These are phyloP conservation scores for Centruroides vittatus DNA, from an alignment of 1,140 invertebrate species.

Conservation along the genomic window DNA sequence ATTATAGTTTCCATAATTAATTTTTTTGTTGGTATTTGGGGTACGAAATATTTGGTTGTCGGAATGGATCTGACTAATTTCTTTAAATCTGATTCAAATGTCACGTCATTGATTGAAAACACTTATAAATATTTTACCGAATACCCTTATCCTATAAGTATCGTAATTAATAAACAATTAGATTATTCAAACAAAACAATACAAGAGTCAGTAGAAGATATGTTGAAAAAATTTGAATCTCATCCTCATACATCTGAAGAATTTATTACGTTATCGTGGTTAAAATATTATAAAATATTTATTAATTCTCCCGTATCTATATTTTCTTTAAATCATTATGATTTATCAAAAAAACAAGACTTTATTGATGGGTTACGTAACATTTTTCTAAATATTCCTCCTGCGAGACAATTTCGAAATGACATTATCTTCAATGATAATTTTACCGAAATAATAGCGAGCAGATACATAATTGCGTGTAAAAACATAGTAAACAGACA, in stretches of 20 bases:
- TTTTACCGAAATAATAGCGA: slow-evolving; percentile 58
- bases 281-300: slow-evolving; percentile 49
- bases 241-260: too few relatives aligned
- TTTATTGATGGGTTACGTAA: slow-evolving; percentile 35
- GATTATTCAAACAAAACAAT: too few relatives aligned
- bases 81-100: slow-evolving; percentile 73
- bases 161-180: slow-evolving; percentile 41
- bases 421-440: slow-evolving; percentile 70
- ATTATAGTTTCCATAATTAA: slow-evolving; percentile 65
- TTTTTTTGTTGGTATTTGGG: slow-evolving; percentile 67
- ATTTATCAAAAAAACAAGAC: slow-evolving; percentile 49
- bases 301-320: slow-evolving; percentile 54
- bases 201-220: too few relatives aligned
- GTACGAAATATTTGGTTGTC: slow-evolving; percentile 71
- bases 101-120: slow-evolving; percentile 69
- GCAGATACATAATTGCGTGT: slow-evolving; percentile 72
- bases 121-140: slow-evolving; percentile 78
- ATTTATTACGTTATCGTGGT: too few relatives aligned
- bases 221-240: too few relatives aligned
- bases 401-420: slow-evolving; percentile 39
- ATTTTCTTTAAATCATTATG: slow-evolving; percentile 40
- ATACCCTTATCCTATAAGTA: slow-evolving; percentile 77
- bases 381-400: too few relatives aligned
- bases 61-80: slow-evolving; percentile 70
- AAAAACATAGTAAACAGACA: slow-evolving; percentile 78